Base-by-base conservation (phyloP, 1,140 invertebrate genomes). In the Drosophila varians region DNA sequence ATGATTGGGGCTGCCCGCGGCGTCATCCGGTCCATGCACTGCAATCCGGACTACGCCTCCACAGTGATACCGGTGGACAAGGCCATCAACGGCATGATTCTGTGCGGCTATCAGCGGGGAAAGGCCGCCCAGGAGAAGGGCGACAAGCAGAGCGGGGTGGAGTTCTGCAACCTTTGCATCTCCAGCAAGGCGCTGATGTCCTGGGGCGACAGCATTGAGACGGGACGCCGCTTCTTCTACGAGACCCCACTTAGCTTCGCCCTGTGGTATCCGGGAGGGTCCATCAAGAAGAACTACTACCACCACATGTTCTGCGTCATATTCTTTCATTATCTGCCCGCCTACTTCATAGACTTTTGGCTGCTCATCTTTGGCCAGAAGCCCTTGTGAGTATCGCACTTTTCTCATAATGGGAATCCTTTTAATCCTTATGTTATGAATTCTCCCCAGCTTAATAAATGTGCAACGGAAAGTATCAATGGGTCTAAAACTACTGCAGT, bases 51-150 rank as follows among this genome's bases (percentile, higher is more conserved):
- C 4, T 93, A 93, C 66, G 80, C 90, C 3, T 93, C 93, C 0
- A 96, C 97, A 68, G 92, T 96, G 0, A 94, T 98, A 16, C 96
- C 96, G 0, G 96, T 98, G 0, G 96, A 98, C 89, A 93, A 96
- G 28, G 94, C 95, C 0, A 95, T 95, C 14, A 97, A 97, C 83
- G 94, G 94, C 12, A 93, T 97, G 70, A 95, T 98, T 49, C 92
- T 95, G 2, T 93, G 95, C 6, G 96, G 95, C 1, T 96, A 94
- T 51, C 60, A 83, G 92, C 93, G 19, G 93, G 93, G n/a, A 86
- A 92, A 47, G 91, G 92, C 23, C 91, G 91, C 40, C 77, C 28
- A 51, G 36, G 31, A 57, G 11, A 64, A 92, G 61, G 74, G 28
- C 7, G 5, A 18, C 4, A 28, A 64, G 11, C 54, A 46, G 43